Evolutionary conservation across 1,140 invertebrate species (phyloP).

Genomic region (Brachionus rubens): DNA sequence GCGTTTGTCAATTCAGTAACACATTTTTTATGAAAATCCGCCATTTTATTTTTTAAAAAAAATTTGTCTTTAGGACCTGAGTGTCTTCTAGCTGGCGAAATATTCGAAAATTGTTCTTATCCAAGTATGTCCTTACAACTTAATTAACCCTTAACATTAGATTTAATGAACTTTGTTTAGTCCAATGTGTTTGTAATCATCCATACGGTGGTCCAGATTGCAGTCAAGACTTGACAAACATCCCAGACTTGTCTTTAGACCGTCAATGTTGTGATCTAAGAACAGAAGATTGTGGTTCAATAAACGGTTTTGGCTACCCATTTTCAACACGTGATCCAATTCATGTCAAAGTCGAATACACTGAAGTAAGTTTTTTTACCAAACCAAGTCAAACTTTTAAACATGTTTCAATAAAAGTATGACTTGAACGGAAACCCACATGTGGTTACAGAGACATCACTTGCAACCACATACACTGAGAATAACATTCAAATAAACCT

Average conservation of each 20-base stretch:
- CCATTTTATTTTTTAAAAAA: not conserved
- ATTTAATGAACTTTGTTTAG: not conserved
- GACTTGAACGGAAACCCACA: not conserved
- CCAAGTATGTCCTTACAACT: too few species aligned
- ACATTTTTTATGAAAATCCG: not conserved
- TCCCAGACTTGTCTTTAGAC: not conserved
- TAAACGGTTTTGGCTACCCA: slow-evolving; percentile 36
- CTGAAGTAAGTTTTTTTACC: slow-evolving; percentile 9
- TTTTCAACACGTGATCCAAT: slow-evolving; percentile 12
- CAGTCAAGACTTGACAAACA: slow-evolving; percentile 19
- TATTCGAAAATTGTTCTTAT: not conserved
- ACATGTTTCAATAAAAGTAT: not conserved
- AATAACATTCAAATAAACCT: not conserved
- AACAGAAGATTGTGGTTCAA: not conserved
- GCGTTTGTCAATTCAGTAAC: slow-evolving; percentile 14
- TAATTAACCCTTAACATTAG: too few species aligned
- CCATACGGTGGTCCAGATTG: slow-evolving; percentile 29
- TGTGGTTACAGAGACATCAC: not conserved
- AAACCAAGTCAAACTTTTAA: not conserved
- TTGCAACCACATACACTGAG: not conserved
- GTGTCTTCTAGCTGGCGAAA: not conserved
- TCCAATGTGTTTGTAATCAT: not conserved
- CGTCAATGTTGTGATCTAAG: slow-evolving; percentile 26
- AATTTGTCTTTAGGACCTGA: not conserved
- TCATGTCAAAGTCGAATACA: slow-evolving; percentile 1